Evolutionary conservation across 92 coral and sea anemone genomes (phyloP).

Genomic region (Diadumene lineata): DNA sequence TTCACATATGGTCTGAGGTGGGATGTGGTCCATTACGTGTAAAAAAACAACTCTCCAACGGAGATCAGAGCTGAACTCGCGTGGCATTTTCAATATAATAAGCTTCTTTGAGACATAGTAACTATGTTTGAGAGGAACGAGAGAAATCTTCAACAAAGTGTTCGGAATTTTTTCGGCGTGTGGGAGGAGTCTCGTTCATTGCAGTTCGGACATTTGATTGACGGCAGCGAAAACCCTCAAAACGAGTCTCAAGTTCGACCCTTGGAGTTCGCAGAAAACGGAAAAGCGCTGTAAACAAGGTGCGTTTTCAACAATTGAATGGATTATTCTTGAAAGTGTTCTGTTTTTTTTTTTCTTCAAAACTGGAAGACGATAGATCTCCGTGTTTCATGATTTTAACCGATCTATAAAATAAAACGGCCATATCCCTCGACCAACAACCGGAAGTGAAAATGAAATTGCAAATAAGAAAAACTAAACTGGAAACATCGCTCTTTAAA

Average conservation of each 20-base stretch:
- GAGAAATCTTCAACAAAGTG: too few relatives aligned
- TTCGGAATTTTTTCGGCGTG: background rate
- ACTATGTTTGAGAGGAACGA: too few relatives aligned
- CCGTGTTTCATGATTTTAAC: too few relatives aligned
- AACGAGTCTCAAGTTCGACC: background rate
- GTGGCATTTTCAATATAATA: constrained; percentile 17
- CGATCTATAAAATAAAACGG: too few relatives aligned
- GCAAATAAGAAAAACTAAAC: too few relatives aligned
- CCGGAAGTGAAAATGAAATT: too few relatives aligned
- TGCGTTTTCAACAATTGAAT: too few relatives aligned
- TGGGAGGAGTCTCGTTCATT: background rate
- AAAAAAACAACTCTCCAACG: constrained; percentile 27
- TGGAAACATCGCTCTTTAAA: too few relatives aligned
- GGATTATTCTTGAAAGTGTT: too few relatives aligned
- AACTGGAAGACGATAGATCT: too few relatives aligned
- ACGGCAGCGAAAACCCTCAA: constrained; percentile 16
- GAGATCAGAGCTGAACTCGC: constrained; percentile 20
- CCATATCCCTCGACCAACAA: too few relatives aligned
- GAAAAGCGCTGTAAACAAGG: constrained; percentile 35
- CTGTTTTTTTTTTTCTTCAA: too few relatives aligned
- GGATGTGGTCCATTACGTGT: constrained; percentile 21
- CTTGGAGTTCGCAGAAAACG: constrained; percentile 17
- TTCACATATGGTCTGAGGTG: constrained; percentile 12
- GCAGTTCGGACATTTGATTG: constrained; percentile 20
- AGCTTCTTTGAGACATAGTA: background rate